These are phyloP conservation scores for Toxotes lorentzi DNA, from an alignment of 2,797 vertebrate genomes.

Conservation along the genomic window DNA sequence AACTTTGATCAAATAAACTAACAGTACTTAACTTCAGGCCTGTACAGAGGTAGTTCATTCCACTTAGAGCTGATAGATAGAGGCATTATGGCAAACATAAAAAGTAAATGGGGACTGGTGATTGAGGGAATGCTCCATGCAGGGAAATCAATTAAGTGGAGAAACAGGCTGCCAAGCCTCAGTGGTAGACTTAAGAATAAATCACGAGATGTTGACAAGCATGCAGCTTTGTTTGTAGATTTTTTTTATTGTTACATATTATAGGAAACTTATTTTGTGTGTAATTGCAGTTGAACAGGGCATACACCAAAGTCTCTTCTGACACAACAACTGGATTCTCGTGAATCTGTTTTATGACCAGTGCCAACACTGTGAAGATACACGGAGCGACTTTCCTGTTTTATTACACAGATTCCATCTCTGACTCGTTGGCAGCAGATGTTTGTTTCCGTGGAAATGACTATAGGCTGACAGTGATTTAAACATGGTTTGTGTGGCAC, in stretches of 20 bases:
- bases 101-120: slow-evolving; percentile 41
- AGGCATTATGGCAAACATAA: slow-evolving; percentile 44
- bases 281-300: slow-evolving; percentile 20
- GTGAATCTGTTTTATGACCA: slow-evolving; percentile 58
- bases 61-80: slow-evolving; percentile 49
- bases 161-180: slow-evolving; percentile 50
- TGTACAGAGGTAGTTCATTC: slow-evolving; percentile 19
- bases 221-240: slow-evolving; percentile 52
- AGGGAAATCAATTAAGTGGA: slow-evolving; percentile 64
- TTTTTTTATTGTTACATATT: slow-evolving; percentile 24
- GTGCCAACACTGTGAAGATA: slow-evolving; percentile 47
- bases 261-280: slow-evolving; percentile 24
- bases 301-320: slow-evolving; percentile 22
- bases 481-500: slow-evolving; percentile 70
- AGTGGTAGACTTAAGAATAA: slow-evolving; percentile 48
- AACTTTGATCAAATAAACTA: slow-evolving; percentile 33
- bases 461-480: slow-evolving; percentile 70
- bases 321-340: slow-evolving; percentile 57
- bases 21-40: slow-evolving; percentile 29
- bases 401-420: slow-evolving; percentile 55
- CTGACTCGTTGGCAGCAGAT: slow-evolving; percentile 48
- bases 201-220: slow-evolving; percentile 55
- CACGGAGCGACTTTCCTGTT: slow-evolving; percentile 61
- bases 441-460: slow-evolving; percentile 62
- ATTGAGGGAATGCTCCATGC: slow-evolving; percentile 50